Conservation (phyloP, 2,888 invertebrate species). For the Acrobasis consociella region DNA sequence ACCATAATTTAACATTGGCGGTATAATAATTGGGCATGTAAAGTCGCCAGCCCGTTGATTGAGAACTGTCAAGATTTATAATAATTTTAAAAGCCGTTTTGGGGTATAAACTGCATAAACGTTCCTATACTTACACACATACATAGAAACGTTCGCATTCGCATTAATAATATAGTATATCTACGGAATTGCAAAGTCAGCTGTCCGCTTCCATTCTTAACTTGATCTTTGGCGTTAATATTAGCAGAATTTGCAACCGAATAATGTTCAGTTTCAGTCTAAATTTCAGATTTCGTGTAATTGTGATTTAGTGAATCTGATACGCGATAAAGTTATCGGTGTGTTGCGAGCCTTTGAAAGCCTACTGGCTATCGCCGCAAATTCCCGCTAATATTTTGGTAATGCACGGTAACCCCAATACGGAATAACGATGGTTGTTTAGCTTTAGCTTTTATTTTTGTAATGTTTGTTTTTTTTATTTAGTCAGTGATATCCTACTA, state of each 20-base stretch:
- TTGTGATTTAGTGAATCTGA: conserved; percentile 76
- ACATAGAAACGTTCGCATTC: too few relatives aligned
- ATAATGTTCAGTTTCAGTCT: conserved; percentile 67
- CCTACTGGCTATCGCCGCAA: conserved; percentile 31
- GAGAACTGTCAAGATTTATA: too few relatives aligned
- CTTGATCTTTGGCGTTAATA: conserved; percentile 44
- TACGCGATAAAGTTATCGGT: conserved; percentile 72
- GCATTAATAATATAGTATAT: too few relatives aligned
- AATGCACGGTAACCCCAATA: conserved; percentile 24
- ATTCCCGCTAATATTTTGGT: conserved; percentile 33
- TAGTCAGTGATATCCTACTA: too few relatives aligned
- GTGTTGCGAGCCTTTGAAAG: conserved; percentile 43
- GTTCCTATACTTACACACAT: neutral
- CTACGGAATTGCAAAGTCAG: neutral
- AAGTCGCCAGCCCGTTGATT: too few relatives aligned
- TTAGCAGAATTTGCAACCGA: conserved; percentile 56
- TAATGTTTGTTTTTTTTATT: neutral
- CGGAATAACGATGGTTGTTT: conserved; percentile 6
- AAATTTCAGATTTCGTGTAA: conserved; percentile 72
- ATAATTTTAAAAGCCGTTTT: too few relatives aligned
- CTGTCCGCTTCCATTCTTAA: conserved; percentile 37
- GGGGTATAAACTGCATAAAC: neutral
- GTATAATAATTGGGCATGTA: too few relatives aligned
- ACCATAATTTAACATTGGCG: too few relatives aligned
- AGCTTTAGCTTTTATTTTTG: neutral